Conservation (phyloP, 2,113 vertebrate species). For the Formicarius rufipectus region DNA sequence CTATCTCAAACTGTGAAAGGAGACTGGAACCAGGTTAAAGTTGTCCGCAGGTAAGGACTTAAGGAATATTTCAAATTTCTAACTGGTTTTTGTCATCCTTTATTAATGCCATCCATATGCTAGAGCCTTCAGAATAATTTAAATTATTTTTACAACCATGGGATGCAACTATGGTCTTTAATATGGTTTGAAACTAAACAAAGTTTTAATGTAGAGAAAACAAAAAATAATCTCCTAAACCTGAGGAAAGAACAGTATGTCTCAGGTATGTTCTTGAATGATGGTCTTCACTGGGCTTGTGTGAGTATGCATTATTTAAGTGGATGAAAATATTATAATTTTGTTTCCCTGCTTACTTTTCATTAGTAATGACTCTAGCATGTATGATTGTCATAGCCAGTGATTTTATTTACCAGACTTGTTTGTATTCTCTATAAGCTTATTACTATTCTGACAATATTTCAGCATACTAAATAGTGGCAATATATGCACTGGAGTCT, state of each 20-base stretch:
- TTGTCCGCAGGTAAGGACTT: background rate
- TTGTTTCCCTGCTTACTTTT: background rate
- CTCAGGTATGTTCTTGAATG: background rate
- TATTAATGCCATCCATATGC: background rate
- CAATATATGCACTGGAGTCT: background rate
- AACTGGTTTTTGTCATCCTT: rapidly evolving
- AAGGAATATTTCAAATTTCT: background rate
- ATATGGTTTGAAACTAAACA: background rate
- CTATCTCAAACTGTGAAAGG: background rate
- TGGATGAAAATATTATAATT: background rate
- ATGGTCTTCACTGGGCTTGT: rapidly evolving
- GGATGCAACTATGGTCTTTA: background rate
- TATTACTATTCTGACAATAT: background rate
- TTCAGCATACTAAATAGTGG: background rate
- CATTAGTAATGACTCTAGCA: background rate
- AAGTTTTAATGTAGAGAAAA: background rate
- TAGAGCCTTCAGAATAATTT: background rate
- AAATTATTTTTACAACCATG: background rate
- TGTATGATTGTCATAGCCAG: background rate
- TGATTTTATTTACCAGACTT: background rate
- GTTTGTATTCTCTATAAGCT: background rate
- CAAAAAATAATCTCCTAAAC: background rate
- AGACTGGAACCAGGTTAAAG: background rate
- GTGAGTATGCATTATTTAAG: background rate
- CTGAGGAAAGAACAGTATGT: background rate